These are phyloP conservation scores for Morpho achilles DNA, from an alignment of 2,888 invertebrate genomes.

Conservation along the genomic window DNA sequence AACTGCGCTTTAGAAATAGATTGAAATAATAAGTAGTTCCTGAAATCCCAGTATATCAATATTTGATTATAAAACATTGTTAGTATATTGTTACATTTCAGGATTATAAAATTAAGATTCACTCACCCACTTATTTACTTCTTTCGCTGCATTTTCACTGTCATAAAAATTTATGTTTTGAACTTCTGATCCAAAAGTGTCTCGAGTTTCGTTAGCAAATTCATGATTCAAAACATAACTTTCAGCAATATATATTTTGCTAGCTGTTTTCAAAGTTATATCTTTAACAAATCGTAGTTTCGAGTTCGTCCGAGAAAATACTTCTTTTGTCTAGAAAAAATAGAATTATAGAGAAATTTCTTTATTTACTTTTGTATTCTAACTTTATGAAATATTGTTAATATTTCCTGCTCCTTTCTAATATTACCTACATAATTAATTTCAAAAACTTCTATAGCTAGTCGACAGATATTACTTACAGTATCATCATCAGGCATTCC, in stretches of 20 bases:
- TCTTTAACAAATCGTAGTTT: slow-evolving; percentile 50
- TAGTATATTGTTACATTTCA: too few relatives aligned
- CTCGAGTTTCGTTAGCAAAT: slow-evolving; percentile 75
- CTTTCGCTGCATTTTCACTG: slow-evolving; percentile 56
- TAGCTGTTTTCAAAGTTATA: slow-evolving; percentile 82
- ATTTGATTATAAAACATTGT: too few relatives aligned
- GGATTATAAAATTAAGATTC: slow-evolving; percentile 40
- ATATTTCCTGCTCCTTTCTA: too few relatives aligned
- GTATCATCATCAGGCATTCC: slow-evolving; percentile 51
- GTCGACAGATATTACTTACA: slow-evolving; percentile 29
- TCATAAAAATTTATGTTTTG: slow-evolving; percentile 80
- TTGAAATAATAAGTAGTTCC: too few relatives aligned
- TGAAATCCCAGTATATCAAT: too few relatives aligned
- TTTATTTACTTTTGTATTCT: too few relatives aligned
- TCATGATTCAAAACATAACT: slow-evolving; percentile 66
- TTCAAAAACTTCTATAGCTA: too few relatives aligned
- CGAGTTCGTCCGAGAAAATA: slow-evolving; percentile 40
- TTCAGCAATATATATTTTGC: slow-evolving; percentile 81
- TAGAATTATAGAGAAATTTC: too few relatives aligned
- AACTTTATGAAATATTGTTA: too few relatives aligned
- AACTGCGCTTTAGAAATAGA: too few relatives aligned
- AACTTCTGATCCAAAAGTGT: slow-evolving; percentile 81
- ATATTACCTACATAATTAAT: too few relatives aligned
- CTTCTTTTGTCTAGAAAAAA: slow-evolving; percentile 44
- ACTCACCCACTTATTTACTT: slow-evolving; percentile 87